Base-by-base conservation (phyloP, 2,888 invertebrate species). In the Oxyteleia sp. region DNA sequence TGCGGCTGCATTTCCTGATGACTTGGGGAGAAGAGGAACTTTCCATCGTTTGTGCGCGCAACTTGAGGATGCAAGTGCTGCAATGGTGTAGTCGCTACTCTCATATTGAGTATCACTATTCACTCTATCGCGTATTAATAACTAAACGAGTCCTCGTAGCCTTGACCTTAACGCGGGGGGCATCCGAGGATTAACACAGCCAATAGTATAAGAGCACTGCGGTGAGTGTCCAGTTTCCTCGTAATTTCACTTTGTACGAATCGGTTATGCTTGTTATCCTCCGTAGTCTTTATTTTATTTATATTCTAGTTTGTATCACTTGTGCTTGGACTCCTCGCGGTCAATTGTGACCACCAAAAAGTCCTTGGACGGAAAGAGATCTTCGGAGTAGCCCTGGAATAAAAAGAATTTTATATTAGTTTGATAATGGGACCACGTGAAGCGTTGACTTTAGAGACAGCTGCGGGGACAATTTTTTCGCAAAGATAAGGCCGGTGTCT, bases 31-130 rank as follows among this genome's bases (percentile, higher is more conserved):
- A n/a, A n/a, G n/a, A 91, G 87, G 88, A 93, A 93, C 89, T 93
- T 93, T 85, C 92, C 93, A 89, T 92, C 92, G 87, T 89, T 92
- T 71, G 89, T 89, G 43, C 93, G 91, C 66, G 90, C 90, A 85
- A 92, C 91, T 89, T 92, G 92, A 47, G 92, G 87, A 87, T 91
- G 92, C 88, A 92, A 87, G 85, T 92, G 91, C 89, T 92, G 91
- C 89, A 91, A 90, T 85, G 91, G 88, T 26, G 86, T 79, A 85
- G 89, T 88, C 74, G 90, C 88, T 88, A 92, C 91, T 92, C 93
- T 92, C 93, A 93, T 93, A 87, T 91, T 90, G 88, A 71, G 72
- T 80, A 66, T 68, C 78, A 61, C 71, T 61, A 61, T 55, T 72
- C 82, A 82, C 78, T 78, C 18, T 59, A 26, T 38, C 61, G 45